A percentile compares a stretch with the other conserved stretches of the same genome.
These are phyloP conservation scores for Drosophila lacertosa DNA, from an alignment of 1,140 invertebrate genomes.

Conservation along the genomic window DNA sequence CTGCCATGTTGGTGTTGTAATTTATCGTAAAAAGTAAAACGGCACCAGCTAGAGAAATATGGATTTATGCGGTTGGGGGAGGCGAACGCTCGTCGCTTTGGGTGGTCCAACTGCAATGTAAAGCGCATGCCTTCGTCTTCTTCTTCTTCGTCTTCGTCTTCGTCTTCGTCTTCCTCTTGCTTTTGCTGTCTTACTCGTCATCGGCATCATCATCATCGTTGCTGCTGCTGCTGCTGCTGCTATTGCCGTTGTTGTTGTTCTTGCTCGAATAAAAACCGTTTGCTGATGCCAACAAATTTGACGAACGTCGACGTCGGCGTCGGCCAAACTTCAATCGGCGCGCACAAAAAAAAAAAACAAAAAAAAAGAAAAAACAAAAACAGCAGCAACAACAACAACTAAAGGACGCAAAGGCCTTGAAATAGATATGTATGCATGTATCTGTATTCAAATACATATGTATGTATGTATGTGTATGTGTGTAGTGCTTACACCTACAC, in stretches of 20 bases:
- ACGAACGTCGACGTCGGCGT: constrained; percentile 77
- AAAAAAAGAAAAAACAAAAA: constrained; percentile 36
- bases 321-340: constrained; percentile 82
- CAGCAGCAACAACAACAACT: constrained; percentile 66
- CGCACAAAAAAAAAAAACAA: constrained; percentile 51
- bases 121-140: constrained; percentile 49
- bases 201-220: constrained; percentile 44
- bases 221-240: constrained; percentile 40
- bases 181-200: constrained; percentile 41
- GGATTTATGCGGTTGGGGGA: constrained; percentile 66
- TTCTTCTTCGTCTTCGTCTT: constrained; percentile 39
- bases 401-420: constrained; percentile 72
- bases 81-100: constrained; percentile 38
- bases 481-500: constrained; percentile 29
- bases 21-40: constrained; percentile 65
- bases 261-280: constrained; percentile 60
- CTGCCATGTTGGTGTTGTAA: constrained; percentile 50
- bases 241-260: constrained; percentile 31
- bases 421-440: constrained; percentile 58
- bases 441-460: background rate
- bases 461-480: background rate
- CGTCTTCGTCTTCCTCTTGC: constrained; percentile 30
- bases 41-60: constrained; percentile 69
- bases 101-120: constrained; percentile 63
- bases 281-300: constrained; percentile 82